Percentiles rank a stretch among this genome's conserved stretches.
These are phyloP conservation scores for Forficula auricularia DNA, from an alignment of 1,140 invertebrate genomes.

Conservation along the genomic window DNA sequence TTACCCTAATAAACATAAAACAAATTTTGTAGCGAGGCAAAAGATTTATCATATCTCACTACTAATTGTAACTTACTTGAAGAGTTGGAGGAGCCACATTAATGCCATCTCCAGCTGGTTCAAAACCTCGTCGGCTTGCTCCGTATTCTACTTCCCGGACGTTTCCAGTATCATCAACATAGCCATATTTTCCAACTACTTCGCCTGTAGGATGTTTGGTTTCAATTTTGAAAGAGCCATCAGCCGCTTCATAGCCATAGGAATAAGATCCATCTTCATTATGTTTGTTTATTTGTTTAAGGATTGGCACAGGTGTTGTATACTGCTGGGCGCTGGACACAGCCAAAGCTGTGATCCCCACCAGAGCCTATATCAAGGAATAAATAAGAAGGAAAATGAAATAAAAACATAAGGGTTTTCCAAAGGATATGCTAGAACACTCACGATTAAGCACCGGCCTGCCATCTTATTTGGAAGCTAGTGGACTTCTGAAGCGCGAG, in stretches of 20 bases:
- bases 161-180: conserved; percentile 58
- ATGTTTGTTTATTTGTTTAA: conserved; percentile 53
- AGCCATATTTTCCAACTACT: conserved; percentile 57
- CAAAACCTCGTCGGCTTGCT: conserved; percentile 54
- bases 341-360: not conserved
- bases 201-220: conserved; percentile 66
- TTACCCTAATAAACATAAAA: not conserved
- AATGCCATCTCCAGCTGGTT: conserved; percentile 55
- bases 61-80: conserved; percentile 1
- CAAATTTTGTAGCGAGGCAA: not conserved
- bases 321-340: conserved; percentile 15
- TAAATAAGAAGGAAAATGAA: not conserved
- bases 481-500: no score
- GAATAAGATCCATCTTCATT: conserved; percentile 74
- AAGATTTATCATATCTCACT: not conserved
- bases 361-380: not conserved
- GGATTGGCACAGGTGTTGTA: conserved; percentile 46
- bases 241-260: conserved; percentile 74
- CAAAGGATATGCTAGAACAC: no score
- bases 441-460: no score
- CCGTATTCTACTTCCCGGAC: conserved; percentile 44
- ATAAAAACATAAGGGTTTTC: not conserved
- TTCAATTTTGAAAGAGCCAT: conserved; percentile 84
- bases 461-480: no score
- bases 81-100: conserved; percentile 58